These are phyloP conservation scores for Drosophila robusta DNA, from an alignment of 2,888 invertebrate species.

Conservation along the genomic window DNA sequence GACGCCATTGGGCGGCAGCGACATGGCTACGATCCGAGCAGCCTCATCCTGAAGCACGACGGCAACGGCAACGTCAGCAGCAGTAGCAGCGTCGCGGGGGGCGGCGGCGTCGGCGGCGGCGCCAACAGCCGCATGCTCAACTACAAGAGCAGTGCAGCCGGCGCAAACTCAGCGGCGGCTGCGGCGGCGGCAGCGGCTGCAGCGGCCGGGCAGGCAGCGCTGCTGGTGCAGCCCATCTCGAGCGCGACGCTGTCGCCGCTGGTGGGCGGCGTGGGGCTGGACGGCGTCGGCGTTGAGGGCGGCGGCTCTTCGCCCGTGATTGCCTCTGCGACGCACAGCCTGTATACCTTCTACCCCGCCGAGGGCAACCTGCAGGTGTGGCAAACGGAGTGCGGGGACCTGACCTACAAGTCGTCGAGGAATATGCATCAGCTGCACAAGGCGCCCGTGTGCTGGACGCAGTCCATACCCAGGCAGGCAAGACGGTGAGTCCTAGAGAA, in stretches of 20 bases:
- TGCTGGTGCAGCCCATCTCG: conserved; percentile 83
- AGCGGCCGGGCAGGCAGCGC: conserved; percentile 76
- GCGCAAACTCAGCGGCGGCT: conserved; percentile 41
- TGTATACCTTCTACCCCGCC: conserved; percentile 85
- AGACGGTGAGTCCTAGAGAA: conserved; percentile 82
- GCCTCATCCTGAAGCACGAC: conserved; percentile 83
- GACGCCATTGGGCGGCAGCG: conserved; percentile 83
- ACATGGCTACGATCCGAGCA: conserved; percentile 79
- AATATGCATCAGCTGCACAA: conserved; percentile 84
- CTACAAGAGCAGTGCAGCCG: conserved; percentile 70
- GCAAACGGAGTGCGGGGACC: conserved; percentile 85
- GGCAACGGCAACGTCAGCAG: conserved; percentile 73
- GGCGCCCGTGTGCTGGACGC: conserved; percentile 85
- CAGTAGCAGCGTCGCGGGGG: conserved; percentile 44
- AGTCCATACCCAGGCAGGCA: conserved; percentile 85
- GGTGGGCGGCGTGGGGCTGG: conserved; percentile 63
- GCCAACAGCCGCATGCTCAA: conserved; percentile 80
- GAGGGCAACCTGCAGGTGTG: conserved; percentile 85
- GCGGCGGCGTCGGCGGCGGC: conserved; percentile 29
- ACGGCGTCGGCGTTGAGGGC: conserved; percentile 75
- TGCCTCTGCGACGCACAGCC: conserved; percentile 84
- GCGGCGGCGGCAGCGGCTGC: conserved; percentile 50
- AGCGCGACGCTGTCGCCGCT: conserved; percentile 81
- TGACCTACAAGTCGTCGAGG: conserved; percentile 84
- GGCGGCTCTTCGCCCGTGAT: conserved; percentile 82